Conservation (phyloP, 2,113 vertebrate genomes). For the Trogon surrucura region DNA sequence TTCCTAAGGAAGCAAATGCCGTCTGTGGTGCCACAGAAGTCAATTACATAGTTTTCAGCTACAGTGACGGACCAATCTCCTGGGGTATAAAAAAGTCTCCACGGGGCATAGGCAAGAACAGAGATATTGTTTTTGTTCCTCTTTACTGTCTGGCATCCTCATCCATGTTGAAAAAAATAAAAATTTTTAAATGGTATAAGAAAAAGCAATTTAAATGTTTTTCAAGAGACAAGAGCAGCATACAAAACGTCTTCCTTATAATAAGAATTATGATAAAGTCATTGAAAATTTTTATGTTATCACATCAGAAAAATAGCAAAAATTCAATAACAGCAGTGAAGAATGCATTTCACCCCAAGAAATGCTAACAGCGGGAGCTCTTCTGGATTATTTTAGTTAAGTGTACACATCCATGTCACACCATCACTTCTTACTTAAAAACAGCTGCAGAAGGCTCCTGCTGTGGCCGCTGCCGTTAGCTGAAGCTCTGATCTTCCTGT, state of each 20-base stretch:
- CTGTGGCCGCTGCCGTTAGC: conserved; percentile 55
- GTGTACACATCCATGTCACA: conserved; percentile 56
- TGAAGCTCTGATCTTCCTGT: conserved; percentile 73
- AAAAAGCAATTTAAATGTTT: neutral
- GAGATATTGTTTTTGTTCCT: neutral
- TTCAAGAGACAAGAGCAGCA: neutral
- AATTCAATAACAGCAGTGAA: neutral
- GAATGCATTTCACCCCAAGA: conserved; percentile 22
- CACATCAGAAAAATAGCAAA: neutral
- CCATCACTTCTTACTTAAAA: conserved; percentile 67
- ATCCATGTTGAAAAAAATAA: neutral
- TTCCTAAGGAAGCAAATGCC: neutral
- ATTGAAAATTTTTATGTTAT: neutral
- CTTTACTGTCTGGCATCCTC: neutral
- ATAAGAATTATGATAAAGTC: neutral
- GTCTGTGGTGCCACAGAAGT: neutral
- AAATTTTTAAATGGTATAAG: neutral
- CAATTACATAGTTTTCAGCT: conserved; percentile 13
- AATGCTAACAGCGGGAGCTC: neutral
- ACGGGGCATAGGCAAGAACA: neutral
- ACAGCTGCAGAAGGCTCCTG: conserved; percentile 70
- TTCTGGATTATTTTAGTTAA: conserved; percentile 57
- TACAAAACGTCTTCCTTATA: neutral
- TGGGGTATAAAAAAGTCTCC: neutral
- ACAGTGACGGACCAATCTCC: neutral